A percentile compares a stretch with the other conserved stretches of the same genome.
phyloP scores from a whole-genome alignment of 2,113 vertebrate genomes.

The Pterocles gutturalis region DNA sequence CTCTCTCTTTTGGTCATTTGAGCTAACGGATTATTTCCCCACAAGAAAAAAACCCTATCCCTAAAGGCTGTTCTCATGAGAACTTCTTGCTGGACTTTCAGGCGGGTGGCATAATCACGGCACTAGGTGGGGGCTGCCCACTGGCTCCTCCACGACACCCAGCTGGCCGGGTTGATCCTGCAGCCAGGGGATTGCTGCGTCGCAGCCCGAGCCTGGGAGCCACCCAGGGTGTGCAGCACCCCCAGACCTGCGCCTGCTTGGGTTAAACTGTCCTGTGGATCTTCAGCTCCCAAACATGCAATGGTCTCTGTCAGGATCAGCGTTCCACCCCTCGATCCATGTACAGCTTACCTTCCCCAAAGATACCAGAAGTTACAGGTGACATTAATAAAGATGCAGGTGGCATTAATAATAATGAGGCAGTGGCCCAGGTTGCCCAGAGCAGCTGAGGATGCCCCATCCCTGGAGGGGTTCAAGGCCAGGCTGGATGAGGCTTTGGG shows the following conservation, averaged over 20 bases:
- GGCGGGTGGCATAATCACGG: fast-evolving
- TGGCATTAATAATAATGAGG: too few relatives aligned
- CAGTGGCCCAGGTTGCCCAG: too few relatives aligned
- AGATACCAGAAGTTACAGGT: background rate
- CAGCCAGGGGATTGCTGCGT: fast-evolving
- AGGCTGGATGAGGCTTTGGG: too few relatives aligned
- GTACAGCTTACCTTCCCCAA: background rate
- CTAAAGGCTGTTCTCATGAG: background rate
- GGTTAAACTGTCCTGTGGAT: background rate
- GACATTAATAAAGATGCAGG: too few relatives aligned
- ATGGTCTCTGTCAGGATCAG: fast-evolving
- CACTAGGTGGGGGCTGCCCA: background rate
- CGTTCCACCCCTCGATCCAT: background rate
- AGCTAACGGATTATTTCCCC: background rate
- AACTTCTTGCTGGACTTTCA: background rate
- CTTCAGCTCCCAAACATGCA: fast-evolving
- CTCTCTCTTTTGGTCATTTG: background rate
- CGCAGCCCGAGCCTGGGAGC: background rate
- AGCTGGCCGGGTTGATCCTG: background rate
- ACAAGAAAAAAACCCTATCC: background rate
- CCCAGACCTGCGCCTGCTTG: background rate
- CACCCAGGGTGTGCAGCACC: fast-evolving
- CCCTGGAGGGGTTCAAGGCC: too few relatives aligned
- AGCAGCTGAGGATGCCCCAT: too few relatives aligned
- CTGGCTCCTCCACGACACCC: too few relatives aligned